Base-by-base conservation (phyloP, 2,888 invertebrate species). In the Teinopalpus imperialis region DNA sequence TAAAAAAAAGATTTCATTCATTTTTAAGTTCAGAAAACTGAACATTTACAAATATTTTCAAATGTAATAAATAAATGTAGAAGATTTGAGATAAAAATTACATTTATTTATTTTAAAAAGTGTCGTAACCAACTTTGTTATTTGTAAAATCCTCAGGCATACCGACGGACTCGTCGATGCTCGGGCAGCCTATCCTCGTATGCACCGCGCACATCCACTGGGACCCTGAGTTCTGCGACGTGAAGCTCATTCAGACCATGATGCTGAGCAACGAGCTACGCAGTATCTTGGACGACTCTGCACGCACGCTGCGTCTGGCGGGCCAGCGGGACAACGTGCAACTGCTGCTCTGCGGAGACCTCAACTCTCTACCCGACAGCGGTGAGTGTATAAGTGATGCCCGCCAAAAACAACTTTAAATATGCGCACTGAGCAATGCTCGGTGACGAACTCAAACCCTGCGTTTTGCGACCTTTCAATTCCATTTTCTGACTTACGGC, bases 141-240 rank as follows among this genome's bases (percentile, higher is more conserved):
- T n/a, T n/a, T n/a, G n/a, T n/a, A 10, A 2, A 12, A n/a, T 26
- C 9, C 12, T 3, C 77, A 91, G 94, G 94, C 49, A 73, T 94
- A 66, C 94, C 95, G 39, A 89, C 92, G 5, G 96, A 97, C 71
- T 91, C 93, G 57, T 92, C 92, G 52, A 93, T 93, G 86, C 90
- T 93, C 57, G 93, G 93, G 59, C 96, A 97, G 73, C 96, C 97
- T 10, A 91, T 99, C 51, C 90, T 99, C 49, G 98, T 99, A 39
- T 98, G 98, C 81, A 99, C 98, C 18, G 98, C 99, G 21, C 99
- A 99, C 87, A 97, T 99, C 64, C 99, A 99, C 82, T 99, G 99
- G 99, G 99, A 99, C 90, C 99, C 99, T 0, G 98, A 99, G 89
- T 99, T 95, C 87, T 98, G 98, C 79, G 99, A 99, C 87, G 99